Evolutionary conservation across 2,113 vertebrate genomes (phyloP), one percentile per base, ranked within the genome.

Genomic region (Lepisosteus osseus): DNA sequence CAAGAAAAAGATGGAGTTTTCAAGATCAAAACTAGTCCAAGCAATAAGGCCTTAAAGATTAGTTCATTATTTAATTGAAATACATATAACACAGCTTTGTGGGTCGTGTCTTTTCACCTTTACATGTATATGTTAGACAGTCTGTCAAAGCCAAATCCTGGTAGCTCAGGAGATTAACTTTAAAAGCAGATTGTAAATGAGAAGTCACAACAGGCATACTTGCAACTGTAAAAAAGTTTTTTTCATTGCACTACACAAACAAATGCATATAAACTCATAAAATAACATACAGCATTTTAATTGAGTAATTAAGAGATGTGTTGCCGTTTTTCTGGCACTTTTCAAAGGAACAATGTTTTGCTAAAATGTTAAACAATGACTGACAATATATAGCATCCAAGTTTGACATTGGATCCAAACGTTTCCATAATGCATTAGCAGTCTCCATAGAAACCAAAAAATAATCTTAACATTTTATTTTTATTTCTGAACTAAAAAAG

Each of bases 51-150:
- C 57, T 6, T 51, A 9, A 51, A 59, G 57, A 74, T 71, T 83
- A 79, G 86, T 86, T 89, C 84, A 86, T 90, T 86, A 82, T 72
- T 84, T 79, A 59, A 76, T 85, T 90, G 86, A 89, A 84, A 88
- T 89, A 86, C 80, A 75, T 76, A 76, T 78, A 79, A 72, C 76
- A 86, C 72, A 73, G 81, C 75, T 86, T 78, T 83, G 81, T 86
- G 12, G 12, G 12, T 82, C 68, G 81, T 67, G 78, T 68, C 80
- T 76, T 69, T 84, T 76, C 84, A 81, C 77, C 80, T 89, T 81
- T 89, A 80, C 81, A 76, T 73, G 59, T 62, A 71, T 63, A 43
- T 83, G 77, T 78, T 82, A 85, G 79, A 72, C 72, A 86, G 86
- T 87, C 77, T 83, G 69, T 79, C 75, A 68, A 76, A 81, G 65